A percentile compares a stretch with the other conserved stretches of the same genome.
These are phyloP conservation scores for Bombus sylvicola DNA, from an alignment of 1,140 invertebrate genomes.

Conservation along the genomic window DNA sequence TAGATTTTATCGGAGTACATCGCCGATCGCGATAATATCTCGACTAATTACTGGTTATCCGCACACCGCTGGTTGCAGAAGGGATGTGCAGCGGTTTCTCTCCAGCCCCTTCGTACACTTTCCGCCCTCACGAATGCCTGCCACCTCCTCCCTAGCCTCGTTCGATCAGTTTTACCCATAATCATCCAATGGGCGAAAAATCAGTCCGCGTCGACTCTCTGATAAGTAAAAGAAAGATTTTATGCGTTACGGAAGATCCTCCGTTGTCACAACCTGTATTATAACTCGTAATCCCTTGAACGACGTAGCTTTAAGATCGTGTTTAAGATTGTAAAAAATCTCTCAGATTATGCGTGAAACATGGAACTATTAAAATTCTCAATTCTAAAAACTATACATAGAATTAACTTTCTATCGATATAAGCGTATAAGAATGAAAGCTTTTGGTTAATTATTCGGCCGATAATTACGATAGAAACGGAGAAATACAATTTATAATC, in stretches of 20 bases:
- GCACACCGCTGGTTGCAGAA: constrained; percentile 31
- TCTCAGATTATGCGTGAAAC: too few species aligned
- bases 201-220: background rate
- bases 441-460: too few species aligned
- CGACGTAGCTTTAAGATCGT: too few species aligned
- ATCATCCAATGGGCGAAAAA: background rate
- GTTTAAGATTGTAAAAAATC: too few species aligned
- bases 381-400: background rate
- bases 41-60: constrained; percentile 62
- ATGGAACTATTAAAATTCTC: too few species aligned
- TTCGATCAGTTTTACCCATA: background rate
- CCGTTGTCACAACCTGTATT: too few species aligned
- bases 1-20: constrained; percentile 52
- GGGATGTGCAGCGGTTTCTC: constrained; percentile 15
- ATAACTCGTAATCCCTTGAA: too few species aligned
- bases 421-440: too few species aligned
- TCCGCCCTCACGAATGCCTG: background rate
- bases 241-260: too few species aligned
- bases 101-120: background rate
- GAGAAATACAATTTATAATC: too few species aligned
- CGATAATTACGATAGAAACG: too few species aligned
- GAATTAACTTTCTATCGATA: too few species aligned
- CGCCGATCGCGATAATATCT: constrained; percentile 63
- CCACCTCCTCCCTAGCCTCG: background rate
- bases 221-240: background rate